Conservation (phyloP, 2,113 vertebrate species). For the Misgurnus mizolepis region DNA sequence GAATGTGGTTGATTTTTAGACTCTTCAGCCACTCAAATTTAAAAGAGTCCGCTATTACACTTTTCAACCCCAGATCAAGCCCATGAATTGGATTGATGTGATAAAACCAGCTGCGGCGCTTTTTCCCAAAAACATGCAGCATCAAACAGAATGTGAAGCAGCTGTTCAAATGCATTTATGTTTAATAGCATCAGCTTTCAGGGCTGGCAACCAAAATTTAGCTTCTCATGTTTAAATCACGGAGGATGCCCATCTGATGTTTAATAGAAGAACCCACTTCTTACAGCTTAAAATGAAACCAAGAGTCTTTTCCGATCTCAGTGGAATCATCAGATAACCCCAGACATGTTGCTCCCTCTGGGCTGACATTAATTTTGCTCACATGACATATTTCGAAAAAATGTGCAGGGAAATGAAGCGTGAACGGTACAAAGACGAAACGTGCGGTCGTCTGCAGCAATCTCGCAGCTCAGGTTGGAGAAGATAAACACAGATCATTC, state of each 20-base stretch:
- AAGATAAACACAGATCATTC: constrained; percentile 24
- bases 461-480: background rate
- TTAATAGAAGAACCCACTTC: constrained; percentile 61
- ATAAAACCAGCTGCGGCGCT: background rate
- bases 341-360: constrained; percentile 57
- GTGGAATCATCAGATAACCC: constrained; percentile 53
- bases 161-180: constrained; percentile 67
- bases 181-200: constrained; percentile 64
- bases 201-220: constrained; percentile 50
- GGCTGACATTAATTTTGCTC: constrained; percentile 47
- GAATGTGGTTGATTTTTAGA: too few relatives aligned
- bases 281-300: constrained; percentile 55
- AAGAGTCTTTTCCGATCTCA: constrained; percentile 55
- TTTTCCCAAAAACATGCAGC: constrained; percentile 56
- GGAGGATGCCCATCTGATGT: constrained; percentile 56
- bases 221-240: constrained; percentile 68
- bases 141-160: constrained; percentile 62
- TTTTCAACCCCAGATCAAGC: background rate
- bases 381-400: constrained; percentile 32
- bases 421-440: constrained; percentile 22
- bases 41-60: background rate
- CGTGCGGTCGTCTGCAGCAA: background rate
- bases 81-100: background rate
- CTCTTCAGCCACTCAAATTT: background rate
- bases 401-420: constrained; percentile 23